Conservation (phyloP, 2,797 vertebrate species). For the Chloroceryle inda region DNA sequence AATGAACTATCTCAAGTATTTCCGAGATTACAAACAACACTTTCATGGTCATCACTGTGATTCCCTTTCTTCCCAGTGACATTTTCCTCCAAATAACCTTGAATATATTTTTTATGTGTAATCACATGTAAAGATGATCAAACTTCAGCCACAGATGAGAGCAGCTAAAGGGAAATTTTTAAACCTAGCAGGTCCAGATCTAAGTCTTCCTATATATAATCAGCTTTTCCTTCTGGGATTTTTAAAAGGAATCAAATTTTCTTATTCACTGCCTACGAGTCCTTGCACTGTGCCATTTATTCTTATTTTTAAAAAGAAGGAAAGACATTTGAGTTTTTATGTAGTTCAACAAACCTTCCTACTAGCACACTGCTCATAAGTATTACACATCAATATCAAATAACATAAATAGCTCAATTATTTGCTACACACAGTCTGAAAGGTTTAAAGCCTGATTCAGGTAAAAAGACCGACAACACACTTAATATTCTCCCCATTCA, state of each 20-base stretch:
- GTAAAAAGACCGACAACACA: neutral
- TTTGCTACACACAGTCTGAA: neutral
- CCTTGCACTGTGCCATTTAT: neutral
- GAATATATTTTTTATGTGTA: neutral
- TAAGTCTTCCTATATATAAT: neutral
- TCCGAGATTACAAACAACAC: neutral
- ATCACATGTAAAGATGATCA: neutral
- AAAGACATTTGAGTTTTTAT: rapidly evolving
- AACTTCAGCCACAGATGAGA: neutral
- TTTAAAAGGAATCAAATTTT: neutral
- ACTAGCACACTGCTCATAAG: neutral
- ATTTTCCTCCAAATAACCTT: neutral
- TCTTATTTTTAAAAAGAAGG: neutral
- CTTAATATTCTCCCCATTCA: neutral
- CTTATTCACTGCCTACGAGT: neutral
- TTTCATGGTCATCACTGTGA: neutral
- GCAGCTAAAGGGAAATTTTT: neutral
- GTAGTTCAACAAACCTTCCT: neutral
- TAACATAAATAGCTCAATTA: neutral
- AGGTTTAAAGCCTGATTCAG: neutral
- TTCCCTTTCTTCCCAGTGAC: neutral
- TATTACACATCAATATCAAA: neutral
- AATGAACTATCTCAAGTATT: neutral
- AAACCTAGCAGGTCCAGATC: neutral
- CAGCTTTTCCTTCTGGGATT: neutral